Evolutionary conservation across 1,140 invertebrate genomes (phyloP), one percentile per base, ranked within the genome.

Genomic region (Pseudobourletiella spinata): DNA sequence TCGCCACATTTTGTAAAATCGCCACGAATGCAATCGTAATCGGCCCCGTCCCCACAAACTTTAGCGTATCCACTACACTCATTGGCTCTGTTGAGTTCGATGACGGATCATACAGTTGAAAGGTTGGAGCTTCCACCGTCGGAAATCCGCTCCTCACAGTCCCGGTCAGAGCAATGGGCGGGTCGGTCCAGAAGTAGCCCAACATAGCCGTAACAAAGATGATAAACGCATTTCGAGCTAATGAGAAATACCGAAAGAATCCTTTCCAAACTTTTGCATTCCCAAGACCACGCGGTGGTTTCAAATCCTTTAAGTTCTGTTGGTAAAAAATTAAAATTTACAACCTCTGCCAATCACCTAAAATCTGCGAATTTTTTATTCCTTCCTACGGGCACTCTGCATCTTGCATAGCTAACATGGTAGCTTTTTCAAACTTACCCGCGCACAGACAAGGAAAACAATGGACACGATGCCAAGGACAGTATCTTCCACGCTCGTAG

Each of bases 1-100:
- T 81, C 2, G 88, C 86, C 55, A 88, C 84, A 65, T 86, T 84
- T 75, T 90, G 87, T 16, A 89, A 73, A n/a, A 90, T 82, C 28
- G 85, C 85, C 24, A 63, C 54, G 0, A 76, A 24, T 29, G 74
- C 71, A 35, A 76, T 76, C 16, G 90, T 83, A 32, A 89, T 73
- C 51, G 91, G 76, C 6, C 86, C 86, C 4, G 85, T 84, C 80
- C 77, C 15, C 55, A 65, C 8, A 2, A n/a, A 26, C 83, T 86
- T 14, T 84, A 84, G 11, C 85, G 87, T 8, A 72, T 67, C 24
- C 71, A 64, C 87, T 72, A 54, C 77, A 76, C 48, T 89, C 83
- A 0, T 32, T 32, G 44, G 18, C 44, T 25, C 44, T 15, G 54
- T 54, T 15, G 51, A 16, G 32, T 43, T 57, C 16, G 11, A 15